Conservation (phyloP, 2,888 invertebrate genomes). For the Habrosyne pyritoides region DNA sequence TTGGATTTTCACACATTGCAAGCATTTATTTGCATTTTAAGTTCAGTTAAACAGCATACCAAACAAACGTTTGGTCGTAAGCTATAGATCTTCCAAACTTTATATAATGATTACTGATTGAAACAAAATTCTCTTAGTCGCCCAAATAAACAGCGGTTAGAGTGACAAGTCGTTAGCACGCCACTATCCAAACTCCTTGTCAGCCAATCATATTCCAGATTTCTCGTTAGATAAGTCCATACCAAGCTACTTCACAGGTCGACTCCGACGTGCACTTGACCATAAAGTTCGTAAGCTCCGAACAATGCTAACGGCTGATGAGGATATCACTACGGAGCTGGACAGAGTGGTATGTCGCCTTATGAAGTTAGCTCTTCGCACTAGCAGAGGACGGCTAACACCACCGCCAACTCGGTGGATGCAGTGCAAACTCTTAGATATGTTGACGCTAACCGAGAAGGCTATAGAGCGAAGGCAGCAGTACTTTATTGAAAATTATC, state of each 20-base stretch:
- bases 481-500: conserved; percentile 46
- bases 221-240: too few relatives aligned
- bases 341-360: conserved; percentile 67
- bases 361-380: conserved; percentile 63
- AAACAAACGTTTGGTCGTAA: too few relatives aligned
- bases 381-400: conserved; percentile 40
- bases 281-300: conserved; percentile 64
- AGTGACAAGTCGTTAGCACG: too few relatives aligned
- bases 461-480: conserved; percentile 60
- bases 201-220: too few relatives aligned
- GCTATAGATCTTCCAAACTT: too few relatives aligned
- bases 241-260: conserved; percentile 37
- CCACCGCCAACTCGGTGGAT: conserved; percentile 65
- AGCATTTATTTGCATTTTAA: too few relatives aligned
- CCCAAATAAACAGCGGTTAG: too few relatives aligned
- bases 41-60: too few relatives aligned
- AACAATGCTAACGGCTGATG: conserved; percentile 57
- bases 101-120: too few relatives aligned
- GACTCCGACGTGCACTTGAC: conserved; percentile 63
- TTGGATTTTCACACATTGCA: too few relatives aligned
- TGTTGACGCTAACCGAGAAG: conserved; percentile 69
- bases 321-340: conserved; percentile 64
- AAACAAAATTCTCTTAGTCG: too few relatives aligned
- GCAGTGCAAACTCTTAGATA: conserved; percentile 67
- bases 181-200: background rate